Conservation (phyloP, 1,140 invertebrate species). For the Aphidius ervi region DNA sequence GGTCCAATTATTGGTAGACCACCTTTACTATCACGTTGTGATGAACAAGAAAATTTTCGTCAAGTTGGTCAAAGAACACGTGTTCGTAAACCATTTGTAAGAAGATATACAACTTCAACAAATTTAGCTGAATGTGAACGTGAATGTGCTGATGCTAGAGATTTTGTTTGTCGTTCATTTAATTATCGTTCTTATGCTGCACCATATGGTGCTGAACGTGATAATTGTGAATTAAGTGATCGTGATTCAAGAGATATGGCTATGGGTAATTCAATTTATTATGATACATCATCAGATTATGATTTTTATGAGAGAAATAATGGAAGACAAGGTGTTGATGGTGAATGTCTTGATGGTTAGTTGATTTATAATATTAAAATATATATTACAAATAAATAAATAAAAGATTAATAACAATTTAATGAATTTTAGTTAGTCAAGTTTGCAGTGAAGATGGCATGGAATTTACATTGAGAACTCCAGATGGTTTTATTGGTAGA, state of each 20-base stretch:
- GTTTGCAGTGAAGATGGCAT: constrained; percentile 89
- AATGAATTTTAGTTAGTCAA: constrained; percentile 68
- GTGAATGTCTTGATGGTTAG: constrained; percentile 80
- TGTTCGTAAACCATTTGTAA: constrained; percentile 73
- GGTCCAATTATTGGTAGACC: constrained; percentile 49
- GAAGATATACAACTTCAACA: constrained; percentile 67
- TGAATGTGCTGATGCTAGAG: constrained; percentile 75
- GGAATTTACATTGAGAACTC: constrained; percentile 84
- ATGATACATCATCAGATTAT: constrained; percentile 77
- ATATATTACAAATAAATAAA: constrained; percentile 12
- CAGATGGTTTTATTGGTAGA: constrained; percentile 81
- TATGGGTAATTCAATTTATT: constrained; percentile 76
- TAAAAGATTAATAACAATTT: constrained; percentile 15
- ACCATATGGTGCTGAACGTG: constrained; percentile 65
- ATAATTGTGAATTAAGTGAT: constrained; percentile 87
- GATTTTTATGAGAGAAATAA: constrained; percentile 82
- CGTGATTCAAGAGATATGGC: constrained; percentile 79
- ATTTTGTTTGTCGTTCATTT: constrained; percentile 82
- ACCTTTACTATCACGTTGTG: constrained; percentile 60
- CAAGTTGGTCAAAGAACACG: constrained; percentile 72
- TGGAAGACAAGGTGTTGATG: constrained; percentile 61
- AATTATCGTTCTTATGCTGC: constrained; percentile 67
- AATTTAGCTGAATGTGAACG: constrained; percentile 74
- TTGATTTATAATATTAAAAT: constrained; percentile 9
- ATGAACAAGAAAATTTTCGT: constrained; percentile 74